Evolutionary conservation across 2,888 invertebrate genomes (phyloP).

Genomic region (Zaprionus lineosus): DNA sequence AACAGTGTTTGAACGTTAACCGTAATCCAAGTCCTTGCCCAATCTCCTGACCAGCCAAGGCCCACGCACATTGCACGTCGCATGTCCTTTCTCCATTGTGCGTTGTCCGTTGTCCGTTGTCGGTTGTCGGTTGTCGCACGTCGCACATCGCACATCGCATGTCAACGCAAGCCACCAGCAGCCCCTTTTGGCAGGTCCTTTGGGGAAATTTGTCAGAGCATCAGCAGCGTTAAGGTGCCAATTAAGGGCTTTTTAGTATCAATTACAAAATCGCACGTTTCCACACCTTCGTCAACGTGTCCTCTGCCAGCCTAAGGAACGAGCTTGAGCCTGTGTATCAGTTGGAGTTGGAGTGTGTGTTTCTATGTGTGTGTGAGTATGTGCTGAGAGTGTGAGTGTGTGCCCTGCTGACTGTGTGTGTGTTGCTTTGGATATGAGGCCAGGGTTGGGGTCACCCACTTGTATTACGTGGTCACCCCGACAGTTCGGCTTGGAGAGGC

Average conservation of each 20-base stretch:
- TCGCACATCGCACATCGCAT: too few species aligned
- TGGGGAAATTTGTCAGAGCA: constrained; percentile 80
- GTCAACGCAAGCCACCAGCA: constrained; percentile 70
- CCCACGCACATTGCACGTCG: constrained; percentile 66
- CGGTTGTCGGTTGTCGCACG: too few species aligned
- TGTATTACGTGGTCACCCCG: constrained; percentile 40
- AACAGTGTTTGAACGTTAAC: too few species aligned
- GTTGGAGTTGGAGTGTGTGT: constrained; percentile 2
- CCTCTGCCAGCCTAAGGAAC: constrained; percentile 5
- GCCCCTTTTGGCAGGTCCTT: constrained; percentile 64
- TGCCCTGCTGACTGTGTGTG: constrained; percentile 10
- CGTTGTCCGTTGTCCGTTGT: too few species aligned
- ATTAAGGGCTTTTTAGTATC: constrained; percentile 83
- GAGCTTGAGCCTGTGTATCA: too few species aligned
- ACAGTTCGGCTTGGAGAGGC: constrained; percentile 58
- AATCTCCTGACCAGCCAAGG: constrained; percentile 17
- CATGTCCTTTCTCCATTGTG: too few species aligned
- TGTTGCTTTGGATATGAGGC: too few species aligned
- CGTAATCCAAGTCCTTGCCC: constrained; percentile 16
- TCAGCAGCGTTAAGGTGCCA: constrained; percentile 82
- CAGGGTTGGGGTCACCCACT: constrained; percentile 21
- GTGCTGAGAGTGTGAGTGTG: constrained; percentile 7
- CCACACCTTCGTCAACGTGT: constrained; percentile 68
- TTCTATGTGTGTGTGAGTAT: constrained; percentile 14
- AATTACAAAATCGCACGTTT: constrained; percentile 82